Evolutionary conservation across 2,888 invertebrate genomes (phyloP).

Genomic region (Didymodactylos carnosus): DNA sequence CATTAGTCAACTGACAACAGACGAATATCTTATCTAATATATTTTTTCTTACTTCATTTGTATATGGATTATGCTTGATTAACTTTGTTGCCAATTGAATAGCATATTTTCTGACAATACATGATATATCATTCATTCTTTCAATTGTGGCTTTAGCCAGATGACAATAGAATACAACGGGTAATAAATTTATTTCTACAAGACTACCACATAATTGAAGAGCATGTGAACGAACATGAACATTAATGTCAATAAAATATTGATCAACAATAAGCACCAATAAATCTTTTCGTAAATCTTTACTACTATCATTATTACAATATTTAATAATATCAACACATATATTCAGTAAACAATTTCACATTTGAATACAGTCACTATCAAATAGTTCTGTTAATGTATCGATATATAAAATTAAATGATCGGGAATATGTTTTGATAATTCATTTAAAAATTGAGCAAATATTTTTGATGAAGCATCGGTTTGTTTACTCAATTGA

Average conservation of each 20-base stretch:
- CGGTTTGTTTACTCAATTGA: too few species aligned
- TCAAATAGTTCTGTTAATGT: background rate
- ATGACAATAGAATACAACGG: background rate
- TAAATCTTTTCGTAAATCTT: background rate
- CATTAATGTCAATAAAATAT: background rate
- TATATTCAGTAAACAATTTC: background rate
- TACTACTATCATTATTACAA: background rate
- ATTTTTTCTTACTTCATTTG: background rate
- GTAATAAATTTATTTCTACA: background rate
- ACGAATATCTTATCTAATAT: too few species aligned
- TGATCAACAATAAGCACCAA: background rate
- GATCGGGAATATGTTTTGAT: background rate
- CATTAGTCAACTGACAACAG: too few species aligned
- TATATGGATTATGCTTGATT: background rate
- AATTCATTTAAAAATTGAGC: background rate
- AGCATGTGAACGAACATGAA: background rate
- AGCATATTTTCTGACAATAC: background rate
- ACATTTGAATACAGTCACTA: background rate
- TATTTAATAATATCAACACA: background rate
- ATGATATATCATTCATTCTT: background rate
- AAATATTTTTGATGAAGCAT: too few species aligned
- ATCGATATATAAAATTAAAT: background rate
- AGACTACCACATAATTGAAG: background rate
- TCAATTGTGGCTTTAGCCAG: background rate
- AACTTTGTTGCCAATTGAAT: background rate